A percentile compares a stretch with the other conserved stretches of the same genome.
Conservation (phyloP, 2,797 vertebrate genomes). For the Austrolebias charrua region DNA sequence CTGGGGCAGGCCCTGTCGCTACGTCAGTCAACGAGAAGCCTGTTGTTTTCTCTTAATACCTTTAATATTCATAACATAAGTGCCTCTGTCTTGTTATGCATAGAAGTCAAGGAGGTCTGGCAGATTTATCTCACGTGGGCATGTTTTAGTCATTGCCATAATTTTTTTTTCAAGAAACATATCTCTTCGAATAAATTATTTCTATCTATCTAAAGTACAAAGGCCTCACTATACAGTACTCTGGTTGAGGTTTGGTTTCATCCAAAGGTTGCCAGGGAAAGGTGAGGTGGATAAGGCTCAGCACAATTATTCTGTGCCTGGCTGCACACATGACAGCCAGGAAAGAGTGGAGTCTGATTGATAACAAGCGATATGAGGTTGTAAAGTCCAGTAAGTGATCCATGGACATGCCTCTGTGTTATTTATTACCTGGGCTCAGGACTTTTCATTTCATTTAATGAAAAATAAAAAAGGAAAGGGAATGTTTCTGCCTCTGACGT, state of each 20-base stretch:
- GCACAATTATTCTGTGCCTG: constrained; percentile 34
- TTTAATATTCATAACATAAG: background rate
- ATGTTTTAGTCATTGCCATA: background rate
- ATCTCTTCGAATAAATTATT: background rate
- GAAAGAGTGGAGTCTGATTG: constrained; percentile 40
- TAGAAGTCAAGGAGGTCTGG: background rate
- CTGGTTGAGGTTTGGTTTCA: background rate
- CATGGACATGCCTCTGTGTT: constrained; percentile 33
- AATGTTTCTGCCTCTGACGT: constrained; percentile 1
- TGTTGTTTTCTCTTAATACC: background rate
- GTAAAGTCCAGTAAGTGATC: constrained; percentile 55
- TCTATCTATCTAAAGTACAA: background rate
- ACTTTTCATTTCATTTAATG: constrained; percentile 50
- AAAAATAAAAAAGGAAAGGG: constrained; percentile 8
- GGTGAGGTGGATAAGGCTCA: constrained; percentile 30
- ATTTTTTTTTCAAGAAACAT: constrained; percentile 1
- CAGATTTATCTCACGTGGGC: background rate
- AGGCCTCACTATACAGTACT: background rate
- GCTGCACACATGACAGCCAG: constrained; percentile 39
- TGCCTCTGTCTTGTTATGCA: too few species aligned
- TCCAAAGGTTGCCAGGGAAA: constrained; percentile 36
- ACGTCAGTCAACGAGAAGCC: background rate
- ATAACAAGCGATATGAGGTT: constrained; percentile 42
- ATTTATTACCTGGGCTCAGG: constrained; percentile 42
- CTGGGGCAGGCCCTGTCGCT: background rate